Evolutionary conservation across 2,888 invertebrate species (phyloP), one percentile per base, ranked within the genome.

Genomic region (Drosophila niveifrons): DNA sequence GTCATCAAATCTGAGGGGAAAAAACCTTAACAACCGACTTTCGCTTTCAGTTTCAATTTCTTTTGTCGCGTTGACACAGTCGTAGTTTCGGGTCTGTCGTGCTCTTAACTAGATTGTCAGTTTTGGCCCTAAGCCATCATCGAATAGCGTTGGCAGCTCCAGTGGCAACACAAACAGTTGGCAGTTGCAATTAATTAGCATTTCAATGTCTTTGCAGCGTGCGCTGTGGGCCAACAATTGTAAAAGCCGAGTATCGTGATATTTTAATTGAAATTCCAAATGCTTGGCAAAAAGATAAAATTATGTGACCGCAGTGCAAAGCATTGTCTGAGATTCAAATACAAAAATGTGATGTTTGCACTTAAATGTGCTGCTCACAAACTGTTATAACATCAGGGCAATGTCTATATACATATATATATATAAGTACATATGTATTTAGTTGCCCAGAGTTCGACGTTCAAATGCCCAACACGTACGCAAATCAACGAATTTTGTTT

Each of bases 21-120:
- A 47, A 46, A 36, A 57, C 36, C 13, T 15, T 3, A 28, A 53
- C 50, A 39, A 44, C 15, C 63, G 63, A 81, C 81, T 82, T 82
- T 82, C 88, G 88, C 88, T 82, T 78, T 87, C 67, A 87, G 83
- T 86, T 81, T 86, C 81, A 87, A 86, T 86, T 81, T 86, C 81
- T 57, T 62, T 61, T 66, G 70, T 66, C 43, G 23, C 11, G 23
- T 66, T 66, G 48, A 50, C 50, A 66, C 34, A 34, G 34, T 11
- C 11, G 23, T 18, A 23, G 10, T 61, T 51, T 46, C 34, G 36
- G 7, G 43, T 53, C 23, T 53, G 63, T 62, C 50, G 62, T 66
- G 52, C 34, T 43, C 47, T 48, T 56, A 53, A 53, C 67, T 47
- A 44, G 44, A 18, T 28, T 51, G 34, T 52, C 36, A n/a, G 36